Evolutionary conservation across 92 coral and sea anemone genomes (phyloP), one percentile per base, ranked within the genome.

Genomic region (Desmophyllum pertusum): DNA sequence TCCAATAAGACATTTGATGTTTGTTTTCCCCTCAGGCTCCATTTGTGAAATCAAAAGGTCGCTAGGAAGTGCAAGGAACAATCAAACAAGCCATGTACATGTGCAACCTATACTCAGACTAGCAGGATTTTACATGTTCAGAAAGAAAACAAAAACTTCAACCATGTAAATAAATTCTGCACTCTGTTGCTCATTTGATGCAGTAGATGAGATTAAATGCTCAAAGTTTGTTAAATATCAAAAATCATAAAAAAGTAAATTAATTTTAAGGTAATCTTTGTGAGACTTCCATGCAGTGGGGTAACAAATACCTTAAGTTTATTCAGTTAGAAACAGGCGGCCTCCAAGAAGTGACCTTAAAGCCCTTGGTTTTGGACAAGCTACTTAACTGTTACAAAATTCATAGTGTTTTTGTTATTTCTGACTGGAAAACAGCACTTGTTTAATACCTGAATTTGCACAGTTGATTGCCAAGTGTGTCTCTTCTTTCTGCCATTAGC

Each of bases 1-100:
- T n/a, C n/a, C n/a, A n/a, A n/a, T n/a, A n/a, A n/a, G n/a, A 23
- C 18, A 21, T 42, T 42, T 43, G 13, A 15, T 25, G 19, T 38
- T 40, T 77, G 27, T 29, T 52, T 52, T 15, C 29, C 11, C 18
- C 23, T 38, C 10, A 77, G 81, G 81, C 43, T 25, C n/a, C 53
- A 57, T 77, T 77, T 77, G 81, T 77, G 52, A 57, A 61, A 18
- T 77, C 81, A 21, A 77, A 9, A 57, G 81, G 81, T 39, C 70
- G 7, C 10, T 77, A 77, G 31, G 70, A 35, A 31, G 6, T 0
- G 36, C 61, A 39, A 53, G 11, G 19, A 21, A 21, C 45, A 18
- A 31, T 21, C 65, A 51, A 18, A 6, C 38, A 7, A 27, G 36
- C 37, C 31, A 29, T 42, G 39, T 33, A 18, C 42, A n/a, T 6